Base-by-base conservation (phyloP, 2,888 invertebrate genomes). In the Panorpa germanica region DNA sequence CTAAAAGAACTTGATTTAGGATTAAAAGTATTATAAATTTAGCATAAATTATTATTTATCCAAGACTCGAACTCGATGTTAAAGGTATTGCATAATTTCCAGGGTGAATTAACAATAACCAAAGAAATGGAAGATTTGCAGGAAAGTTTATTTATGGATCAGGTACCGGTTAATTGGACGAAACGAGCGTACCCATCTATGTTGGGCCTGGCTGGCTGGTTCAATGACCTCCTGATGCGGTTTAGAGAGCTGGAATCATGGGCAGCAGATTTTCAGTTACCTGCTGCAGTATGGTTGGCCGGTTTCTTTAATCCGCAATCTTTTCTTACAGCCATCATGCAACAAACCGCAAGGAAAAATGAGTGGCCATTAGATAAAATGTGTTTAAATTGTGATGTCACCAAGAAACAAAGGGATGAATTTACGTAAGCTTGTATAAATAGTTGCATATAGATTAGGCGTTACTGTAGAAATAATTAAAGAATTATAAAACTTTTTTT, bases 291-390 rank as follows among this genome's bases (percentile, higher is more conserved):
- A 22, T 95, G 95, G 95, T 59, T 95, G 37, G 86, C 81, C 8
- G 93, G 93, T 2, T 82, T 95, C 47, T 95, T 95, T 62, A 95
- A 93, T 58, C 93, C 93, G 1, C 93, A 95, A 55, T 91, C 91
- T 14, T 91, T 95, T 56, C 61, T 95, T 31, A 95, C 93, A 0
- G 93, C 93, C 34, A 90, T 95, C 47, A 93, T 93, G 90, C 95
- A 95, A 58, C 88, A 85, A 56, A 88, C 90, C 35, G 91, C 93
- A 1, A 63, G 93, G 16, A 90, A 81, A 55, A 90, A 91, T 52
- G 93, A 93, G 54, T 81, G 90, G 73, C 91, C 93, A 0, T 61
- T 95, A 37, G 93, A 95, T 57, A 85, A 86, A 52, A 91, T 95
- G 91, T 85, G 85, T 47, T 65, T 93, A 33, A 75, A 82, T 49